Evolutionary conservation across 2,113 vertebrate genomes (phyloP).

Genomic region (Pollachius pollachius): DNA sequence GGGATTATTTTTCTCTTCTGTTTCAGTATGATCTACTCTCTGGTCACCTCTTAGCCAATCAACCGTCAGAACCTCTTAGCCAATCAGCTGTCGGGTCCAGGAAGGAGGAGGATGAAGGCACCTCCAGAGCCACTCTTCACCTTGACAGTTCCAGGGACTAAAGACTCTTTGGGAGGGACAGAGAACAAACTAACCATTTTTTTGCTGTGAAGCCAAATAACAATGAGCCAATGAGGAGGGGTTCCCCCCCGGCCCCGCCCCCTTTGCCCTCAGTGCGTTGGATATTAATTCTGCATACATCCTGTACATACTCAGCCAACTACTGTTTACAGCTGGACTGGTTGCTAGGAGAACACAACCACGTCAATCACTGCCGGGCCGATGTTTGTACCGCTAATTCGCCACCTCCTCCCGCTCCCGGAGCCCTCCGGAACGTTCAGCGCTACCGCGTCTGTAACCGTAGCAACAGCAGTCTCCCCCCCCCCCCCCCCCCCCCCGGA

Average conservation of each 20-base stretch:
- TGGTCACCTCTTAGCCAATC: constrained; percentile 76
- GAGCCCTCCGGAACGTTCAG: not conserved
- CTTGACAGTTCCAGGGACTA: not conserved
- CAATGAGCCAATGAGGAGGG: not conserved
- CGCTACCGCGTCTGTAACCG: constrained; percentile 5
- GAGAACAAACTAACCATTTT: constrained; percentile 6
- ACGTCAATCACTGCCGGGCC: constrained; percentile 63
- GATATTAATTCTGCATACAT: too few relatives aligned
- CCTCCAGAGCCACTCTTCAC: not conserved
- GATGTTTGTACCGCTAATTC: constrained; percentile 52
- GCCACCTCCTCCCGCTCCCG: not conserved
- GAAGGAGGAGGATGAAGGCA: constrained; percentile 14
- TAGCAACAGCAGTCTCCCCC: constrained; percentile 17
- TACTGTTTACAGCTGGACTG: constrained; percentile 57
- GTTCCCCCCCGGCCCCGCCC: too few relatives aligned
- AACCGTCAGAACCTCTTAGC: constrained; percentile 66
- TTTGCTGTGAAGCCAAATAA: constrained; percentile 34
- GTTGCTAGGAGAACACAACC: constrained; percentile 33
- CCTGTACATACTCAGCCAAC: constrained; percentile 49
- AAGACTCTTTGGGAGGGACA: not conserved
- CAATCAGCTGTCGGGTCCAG: constrained; percentile 42
- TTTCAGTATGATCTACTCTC: constrained; percentile 79
- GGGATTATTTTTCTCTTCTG: constrained; percentile 49
- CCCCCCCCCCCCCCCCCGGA: constrained; percentile 41
- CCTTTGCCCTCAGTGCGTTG: too few relatives aligned